Base-by-base conservation (phyloP, 2,113 vertebrate genomes). In the Grammomys dolichurus region DNA sequence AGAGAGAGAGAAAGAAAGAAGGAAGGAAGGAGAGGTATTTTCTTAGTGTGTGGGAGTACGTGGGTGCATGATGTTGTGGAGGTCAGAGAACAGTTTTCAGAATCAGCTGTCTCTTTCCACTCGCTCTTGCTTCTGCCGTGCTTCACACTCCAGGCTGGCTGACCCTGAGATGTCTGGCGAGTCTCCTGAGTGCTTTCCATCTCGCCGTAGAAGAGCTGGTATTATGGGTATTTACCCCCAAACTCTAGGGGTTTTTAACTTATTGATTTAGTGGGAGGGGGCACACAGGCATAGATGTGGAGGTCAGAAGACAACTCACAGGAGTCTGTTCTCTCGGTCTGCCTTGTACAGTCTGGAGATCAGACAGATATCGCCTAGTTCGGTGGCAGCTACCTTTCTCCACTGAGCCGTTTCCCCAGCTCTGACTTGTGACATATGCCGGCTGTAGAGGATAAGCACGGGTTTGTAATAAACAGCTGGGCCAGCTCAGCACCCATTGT, bases 1-100 rank as follows among this genome's bases (percentile, higher is more conserved):
- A 19, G 3, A 22, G 8, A 3, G 4, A 75, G 72, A 4, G 12
- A 76, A 43, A 26, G 72, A 19, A 3, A 73, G n/a, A 19, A 1
- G 10, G 8, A 3, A 2, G 43, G n/a, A 5, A 24, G 48, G 43
- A 14, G 3, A 33, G 1, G 4, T 17, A 54, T 24, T n/a, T 56
- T 13, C 33, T n/a, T 81, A 81, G 31, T n/a, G 51, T n/a, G 54
- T 58, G 20, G 24, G 43, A 16, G 26, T 77, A 5, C 20, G 28
- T 26, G 10, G 33, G 28, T 10, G 28, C 48, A 36, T 54, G 72
- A 36, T 14, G 3, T 17, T 17, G 48, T 17, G 48, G 56, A 17
- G 58, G 12, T 43, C 58, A 43, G 58, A 82, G 81, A 58, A 4
- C 56, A 28, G 26, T 24, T 31, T 84, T 43, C n/a, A 84, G 24